A percentile compares a stretch with the other conserved stretches of the same genome.
phyloP scores from a whole-genome alignment of 2,113 vertebrate genomes.

The Solea senegalensis region DNA sequence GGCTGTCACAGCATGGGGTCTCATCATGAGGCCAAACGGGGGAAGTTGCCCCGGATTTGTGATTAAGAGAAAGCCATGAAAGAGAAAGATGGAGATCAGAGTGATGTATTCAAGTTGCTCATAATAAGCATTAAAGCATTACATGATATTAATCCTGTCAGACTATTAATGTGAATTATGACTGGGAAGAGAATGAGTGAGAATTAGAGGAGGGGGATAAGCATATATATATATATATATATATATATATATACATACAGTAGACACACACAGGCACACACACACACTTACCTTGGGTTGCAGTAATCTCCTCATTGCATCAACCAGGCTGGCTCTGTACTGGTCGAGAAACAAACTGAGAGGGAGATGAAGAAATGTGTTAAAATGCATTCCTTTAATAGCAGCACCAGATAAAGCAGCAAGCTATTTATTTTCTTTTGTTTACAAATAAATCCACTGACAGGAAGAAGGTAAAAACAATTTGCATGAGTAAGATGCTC shows the following conservation, averaged over 20 bases:
- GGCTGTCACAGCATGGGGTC: constrained; percentile 88
- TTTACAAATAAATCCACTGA: constrained; percentile 78
- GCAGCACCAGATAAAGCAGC: constrained; percentile 77
- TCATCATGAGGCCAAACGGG: constrained; percentile 94
- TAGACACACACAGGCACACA: constrained; percentile 79
- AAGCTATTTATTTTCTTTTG: constrained; percentile 83
- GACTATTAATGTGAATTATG: constrained; percentile 92
- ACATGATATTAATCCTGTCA: constrained; percentile 99
- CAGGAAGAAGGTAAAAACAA: constrained; percentile 65
- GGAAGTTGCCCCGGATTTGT: constrained; percentile 91
- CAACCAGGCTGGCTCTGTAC: constrained; percentile 97
- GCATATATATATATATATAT: constrained; percentile 47
- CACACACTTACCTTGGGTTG: constrained; percentile 87
- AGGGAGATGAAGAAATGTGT: constrained; percentile 59
- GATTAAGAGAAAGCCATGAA: constrained; percentile 86
- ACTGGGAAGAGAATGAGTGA: constrained; percentile 84
- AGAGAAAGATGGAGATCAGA: constrained; percentile 90
- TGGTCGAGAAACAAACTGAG: constrained; percentile 96
- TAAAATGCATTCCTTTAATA: constrained; percentile 79
- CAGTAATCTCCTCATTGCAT: constrained; percentile 98
- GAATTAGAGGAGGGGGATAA: constrained; percentile 85
- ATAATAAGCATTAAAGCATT: constrained; percentile 99
- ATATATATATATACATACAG: constrained; percentile 44
- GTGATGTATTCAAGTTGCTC: constrained; percentile 94
- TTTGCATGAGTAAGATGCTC: constrained; percentile 73